Conservation (phyloP, 1,140 invertebrate genomes). For the Cardiocondyla obscurior region DNA sequence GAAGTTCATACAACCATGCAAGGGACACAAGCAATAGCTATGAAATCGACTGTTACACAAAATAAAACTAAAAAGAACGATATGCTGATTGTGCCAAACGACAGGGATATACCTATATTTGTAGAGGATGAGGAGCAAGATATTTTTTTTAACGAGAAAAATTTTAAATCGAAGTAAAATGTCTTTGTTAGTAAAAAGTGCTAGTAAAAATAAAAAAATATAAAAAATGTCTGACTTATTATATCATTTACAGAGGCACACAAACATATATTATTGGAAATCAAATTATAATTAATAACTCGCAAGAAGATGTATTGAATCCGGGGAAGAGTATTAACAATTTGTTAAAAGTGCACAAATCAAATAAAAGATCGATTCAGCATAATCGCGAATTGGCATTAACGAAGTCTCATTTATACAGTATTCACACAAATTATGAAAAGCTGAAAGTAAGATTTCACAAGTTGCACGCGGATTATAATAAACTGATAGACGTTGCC, state of each 20-base stretch:
- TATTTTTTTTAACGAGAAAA: conserved; percentile 23
- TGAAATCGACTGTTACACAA: conserved; percentile 2
- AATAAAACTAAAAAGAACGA: conserved; percentile 40
- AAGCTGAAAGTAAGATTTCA: conserved; percentile 80
- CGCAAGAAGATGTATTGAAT: conserved; percentile 19
- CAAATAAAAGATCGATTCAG: conserved; percentile 54
- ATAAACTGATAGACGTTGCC: conserved; percentile 83
- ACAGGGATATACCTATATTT: conserved; percentile 73
- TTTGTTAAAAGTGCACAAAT: conserved; percentile 24
- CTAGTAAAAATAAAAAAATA: background rate
- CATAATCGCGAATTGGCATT: conserved; percentile 65
- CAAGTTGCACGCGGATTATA: conserved; percentile 80
- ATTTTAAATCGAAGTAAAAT: conserved; percentile 56
- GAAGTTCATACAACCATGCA: conserved; percentile 10
- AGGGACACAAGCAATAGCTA: background rate
- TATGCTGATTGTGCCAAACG: conserved; percentile 65
- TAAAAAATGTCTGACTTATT: background rate
- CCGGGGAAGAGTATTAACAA: background rate
- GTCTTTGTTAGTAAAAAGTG: background rate
- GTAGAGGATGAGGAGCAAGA: conserved; percentile 55
- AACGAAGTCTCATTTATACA: conserved; percentile 71
- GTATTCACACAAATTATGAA: conserved; percentile 74
- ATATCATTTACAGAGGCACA: conserved; percentile 63
- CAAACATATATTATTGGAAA: conserved; percentile 70
- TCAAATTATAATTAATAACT: conserved; percentile 35